Base-by-base conservation (phyloP, 2,888 invertebrate species). In the Aproaerema taeniolella region DNA sequence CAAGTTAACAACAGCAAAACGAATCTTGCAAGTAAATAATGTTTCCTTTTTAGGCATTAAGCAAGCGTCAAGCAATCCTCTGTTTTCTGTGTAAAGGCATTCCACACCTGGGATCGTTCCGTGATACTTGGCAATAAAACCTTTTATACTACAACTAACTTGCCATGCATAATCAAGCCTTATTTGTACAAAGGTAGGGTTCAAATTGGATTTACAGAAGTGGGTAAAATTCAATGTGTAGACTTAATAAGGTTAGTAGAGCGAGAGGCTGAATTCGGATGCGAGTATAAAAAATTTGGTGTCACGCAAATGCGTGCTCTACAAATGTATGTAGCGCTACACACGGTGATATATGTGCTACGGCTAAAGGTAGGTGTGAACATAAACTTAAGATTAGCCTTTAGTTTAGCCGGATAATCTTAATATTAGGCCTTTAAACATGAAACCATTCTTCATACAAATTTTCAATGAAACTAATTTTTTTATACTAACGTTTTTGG, bases 21-120 rank as follows among this genome's bases (percentile, higher is more conserved):
- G 8, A 20, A 20, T 6, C 5, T 20, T 20, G 20, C 8, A 20
- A 20, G 20, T 20, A 20, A 20, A 20, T 20, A 20, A 59, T 59
- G 59, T 64, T 65, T 65, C 58, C 59, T 59, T 61, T 63, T 65
- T 58, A 55, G 53, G 59, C 59, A 61, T 61, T 64, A 65, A 68
- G 61, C 63, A 69, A 69, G 70, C 69, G 67, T 71, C 67, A 72
- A 75, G 66, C 72, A 67, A 67, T 73, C 58, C 68, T 61, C 58
- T 63, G 70, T 70, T 71, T 72, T 74, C 65, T 64, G 68, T 72
- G 74, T 73, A 68, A 73, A 79, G 75, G 74, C 71, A 76, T 76
- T 77, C 77, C 75, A 65, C 81, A 81, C 81, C 79, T 80, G 78
- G 73, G 71, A 69, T 71, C 70, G 63, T 76, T 71, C 61, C 82